Percentiles rank a stretch among this genome's conserved stretches.
Conservation (phyloP, 2,113 vertebrate species). For the Hippocampus abdominalis region DNA sequence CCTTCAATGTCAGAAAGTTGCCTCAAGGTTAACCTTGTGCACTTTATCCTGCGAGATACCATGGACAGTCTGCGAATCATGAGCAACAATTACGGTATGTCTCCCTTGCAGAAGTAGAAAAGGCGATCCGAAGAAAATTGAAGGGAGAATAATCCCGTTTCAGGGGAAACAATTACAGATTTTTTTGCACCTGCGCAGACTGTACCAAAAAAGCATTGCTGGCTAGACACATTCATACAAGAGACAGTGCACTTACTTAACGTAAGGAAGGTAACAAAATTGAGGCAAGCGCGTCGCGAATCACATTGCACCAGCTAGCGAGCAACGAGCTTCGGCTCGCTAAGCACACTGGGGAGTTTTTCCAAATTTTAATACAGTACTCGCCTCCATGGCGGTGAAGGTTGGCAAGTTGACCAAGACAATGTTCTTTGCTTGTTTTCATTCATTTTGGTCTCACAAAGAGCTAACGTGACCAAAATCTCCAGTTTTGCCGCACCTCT, state of each 20-base stretch:
- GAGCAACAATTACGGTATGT: slow-evolving; percentile 9
- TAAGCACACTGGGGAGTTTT: too few species aligned
- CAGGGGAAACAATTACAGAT: slow-evolving; percentile 20
- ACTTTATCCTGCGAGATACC: slow-evolving; percentile 12
- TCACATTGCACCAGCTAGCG: too few species aligned
- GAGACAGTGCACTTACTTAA: too few species aligned
- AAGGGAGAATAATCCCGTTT: slow-evolving; percentile 36
- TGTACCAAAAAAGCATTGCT: too few species aligned
- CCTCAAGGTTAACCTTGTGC: slow-evolving; percentile 13
- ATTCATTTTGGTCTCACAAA: background rate
- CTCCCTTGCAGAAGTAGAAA: slow-evolving; percentile 10
- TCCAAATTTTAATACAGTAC: too few species aligned
- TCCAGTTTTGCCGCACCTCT: background rate
- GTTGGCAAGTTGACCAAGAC: too few species aligned
- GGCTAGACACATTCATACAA: too few species aligned
- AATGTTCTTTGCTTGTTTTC: too few species aligned
- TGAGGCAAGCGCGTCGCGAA: too few species aligned
- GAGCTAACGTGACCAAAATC: background rate
- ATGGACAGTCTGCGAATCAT: slow-evolving; percentile 22
- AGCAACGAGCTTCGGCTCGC: too few species aligned
- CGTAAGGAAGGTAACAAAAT: too few species aligned
- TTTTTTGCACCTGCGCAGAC: slow-evolving; percentile 11
- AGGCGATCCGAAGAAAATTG: slow-evolving; percentile 38
- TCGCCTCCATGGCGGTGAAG: too few species aligned
- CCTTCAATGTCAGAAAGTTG: slow-evolving; percentile 26